Evolutionary conservation across 2,113 vertebrate genomes (phyloP).

Genomic region (Rhinopomastus cyanomelas): DNA sequence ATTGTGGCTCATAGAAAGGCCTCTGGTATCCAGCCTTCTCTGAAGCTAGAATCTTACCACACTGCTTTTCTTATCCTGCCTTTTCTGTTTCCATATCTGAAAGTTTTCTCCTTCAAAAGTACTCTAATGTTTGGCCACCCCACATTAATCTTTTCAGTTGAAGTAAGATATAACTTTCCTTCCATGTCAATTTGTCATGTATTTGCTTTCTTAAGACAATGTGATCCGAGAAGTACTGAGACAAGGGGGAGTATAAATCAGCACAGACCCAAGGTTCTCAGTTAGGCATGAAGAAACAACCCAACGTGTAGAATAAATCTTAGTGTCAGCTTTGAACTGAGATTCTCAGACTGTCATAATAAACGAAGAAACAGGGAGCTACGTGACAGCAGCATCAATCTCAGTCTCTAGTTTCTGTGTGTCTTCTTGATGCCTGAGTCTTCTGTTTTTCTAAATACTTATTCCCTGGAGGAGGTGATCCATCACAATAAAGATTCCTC

Average conservation of each 20-base stretch:
- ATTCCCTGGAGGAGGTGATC: constrained; percentile 30
- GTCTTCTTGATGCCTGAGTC: constrained; percentile 31
- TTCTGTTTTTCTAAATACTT: neutral
- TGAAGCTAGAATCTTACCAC: neutral
- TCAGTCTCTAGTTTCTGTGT: constrained; percentile 50
- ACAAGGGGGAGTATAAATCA: constrained; percentile 30
- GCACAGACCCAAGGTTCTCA: neutral
- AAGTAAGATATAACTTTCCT: constrained; percentile 14
- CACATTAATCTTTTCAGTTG: constrained; percentile 1
- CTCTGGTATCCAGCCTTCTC: neutral
- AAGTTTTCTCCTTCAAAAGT: neutral
- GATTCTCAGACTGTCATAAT: constrained; percentile 60
- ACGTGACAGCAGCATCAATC: constrained; percentile 54
- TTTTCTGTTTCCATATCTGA: neutral
- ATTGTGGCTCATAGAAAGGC: neutral
- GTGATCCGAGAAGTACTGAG: constrained; percentile 8
- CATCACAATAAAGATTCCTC: constrained; percentile 22
- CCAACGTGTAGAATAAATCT: constrained; percentile 47
- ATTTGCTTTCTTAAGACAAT: constrained; percentile 23
- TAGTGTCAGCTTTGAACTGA: constrained; percentile 29
- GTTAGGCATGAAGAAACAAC: constrained; percentile 45
- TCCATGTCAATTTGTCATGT: constrained; percentile 1
- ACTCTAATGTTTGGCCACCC: neutral
- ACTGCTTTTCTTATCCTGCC: neutral
- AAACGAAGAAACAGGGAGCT: constrained; percentile 44